Evolutionary conservation across 2,888 invertebrate species (phyloP), one percentile per base, ranked within the genome.

Genomic region (Caenorhabditis doughertyi): DNA sequence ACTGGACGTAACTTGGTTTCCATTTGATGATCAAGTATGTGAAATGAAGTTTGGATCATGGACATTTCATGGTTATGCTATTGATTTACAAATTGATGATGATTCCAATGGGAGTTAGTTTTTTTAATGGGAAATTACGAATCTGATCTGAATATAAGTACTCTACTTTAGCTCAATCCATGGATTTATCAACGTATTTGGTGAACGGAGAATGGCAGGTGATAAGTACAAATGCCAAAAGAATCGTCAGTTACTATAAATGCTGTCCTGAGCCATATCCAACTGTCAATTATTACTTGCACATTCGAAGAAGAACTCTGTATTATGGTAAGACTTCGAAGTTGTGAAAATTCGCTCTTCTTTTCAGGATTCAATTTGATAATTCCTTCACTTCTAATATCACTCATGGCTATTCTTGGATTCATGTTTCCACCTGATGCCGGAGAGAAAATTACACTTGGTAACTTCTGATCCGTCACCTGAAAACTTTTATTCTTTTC

Each of bases 391-490:
- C 97, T 98, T 92, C 95, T 98, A 92, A 98, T 99, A 92, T 97
- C 98, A 90, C 97, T 98, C 89, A 97, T 99, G 97, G 97, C 98
- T 86, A 95, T 99, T 90, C 94, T 99, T 90, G 97, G 97, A 90
- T 99, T 99, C 94, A 97, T 97, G 89, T 94, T 99, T 92, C 98
- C 98, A 91, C 98, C 98, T 88, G 98, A 98, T 93, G 98, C 97
- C 86, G 98, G 98, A 92, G 98, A 98, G 94, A 98, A 99, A 93
- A 95, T 99, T 90, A 97, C 98, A 89, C 94, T 98, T 93, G 97
- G 97, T 96, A 94, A 25, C 13, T 23, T n/a, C 18, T 32, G 49
- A 21, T 32, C 3, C 47, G 13, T 8, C 47, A 62, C 23, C 29
- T 21, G 16, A 27, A 25, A 29, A 29, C 9, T 2, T 21, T 11